phyloP scores from a whole-genome alignment of 2,888 invertebrate species.

The Drosophila villosipedis region DNA sequence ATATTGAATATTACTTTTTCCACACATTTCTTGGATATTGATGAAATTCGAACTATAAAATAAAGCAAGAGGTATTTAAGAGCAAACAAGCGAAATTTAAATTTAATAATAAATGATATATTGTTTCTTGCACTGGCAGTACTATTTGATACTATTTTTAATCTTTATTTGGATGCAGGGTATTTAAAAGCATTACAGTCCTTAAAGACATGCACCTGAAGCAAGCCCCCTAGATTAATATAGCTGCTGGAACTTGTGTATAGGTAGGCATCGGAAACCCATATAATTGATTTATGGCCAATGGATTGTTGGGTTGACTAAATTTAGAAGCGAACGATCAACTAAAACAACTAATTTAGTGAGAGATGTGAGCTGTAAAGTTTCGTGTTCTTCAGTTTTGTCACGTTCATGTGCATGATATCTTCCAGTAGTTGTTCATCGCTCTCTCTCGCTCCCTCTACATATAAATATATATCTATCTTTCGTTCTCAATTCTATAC shows the following conservation, averaged over 20 bases:
- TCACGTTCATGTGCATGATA: conserved; percentile 84
- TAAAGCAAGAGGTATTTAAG: not conserved
- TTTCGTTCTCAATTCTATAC: not conserved
- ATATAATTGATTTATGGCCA: conserved; percentile 82
- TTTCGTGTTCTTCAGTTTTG: conserved; percentile 82
- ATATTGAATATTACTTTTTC: not conserved
- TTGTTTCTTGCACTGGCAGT: not conserved
- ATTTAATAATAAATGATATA: not conserved
- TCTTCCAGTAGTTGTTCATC: conserved; percentile 18
- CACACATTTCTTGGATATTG: not conserved
- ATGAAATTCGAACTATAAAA: not conserved
- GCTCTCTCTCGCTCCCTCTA: not conserved
- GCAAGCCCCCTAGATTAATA: conserved; percentile 16
- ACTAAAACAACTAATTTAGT: conserved; percentile 78
- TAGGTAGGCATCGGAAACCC: conserved; percentile 53
- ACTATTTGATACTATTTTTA: not conserved
- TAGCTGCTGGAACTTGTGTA: conserved; percentile 31
- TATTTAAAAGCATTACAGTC: conserved; percentile 11
- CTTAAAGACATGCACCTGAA: conserved; percentile 50
- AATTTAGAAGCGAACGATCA: conserved; percentile 65
- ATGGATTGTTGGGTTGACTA: conserved; percentile 73
- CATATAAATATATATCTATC: not conserved
- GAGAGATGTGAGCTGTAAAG: conserved; percentile 52
- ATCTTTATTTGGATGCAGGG: conserved; percentile 8
- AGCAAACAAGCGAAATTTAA: not conserved